Percentiles rank a stretch among this genome's conserved stretches.
These are phyloP conservation scores for Marasmarcha lunaedactyla DNA, from an alignment of 2,888 invertebrate genomes.

Conservation along the genomic window DNA sequence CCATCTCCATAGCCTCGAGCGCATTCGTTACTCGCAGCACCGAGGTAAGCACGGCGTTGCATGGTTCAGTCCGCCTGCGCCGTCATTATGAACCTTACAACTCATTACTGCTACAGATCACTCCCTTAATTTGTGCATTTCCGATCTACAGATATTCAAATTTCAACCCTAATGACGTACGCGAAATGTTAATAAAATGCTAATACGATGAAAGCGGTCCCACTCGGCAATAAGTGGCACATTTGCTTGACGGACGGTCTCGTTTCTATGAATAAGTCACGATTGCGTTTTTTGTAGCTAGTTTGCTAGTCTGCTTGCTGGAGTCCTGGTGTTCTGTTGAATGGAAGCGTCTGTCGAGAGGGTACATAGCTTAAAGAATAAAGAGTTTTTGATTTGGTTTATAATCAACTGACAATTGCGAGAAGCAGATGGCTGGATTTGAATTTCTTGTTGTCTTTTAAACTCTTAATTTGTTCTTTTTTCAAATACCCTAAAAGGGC, in stretches of 20 bases:
- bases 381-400: too few species aligned
- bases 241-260: conserved; percentile 65
- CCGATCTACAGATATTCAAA: conserved; percentile 69
- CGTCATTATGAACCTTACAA: conserved; percentile 62
- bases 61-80: conserved; percentile 39
- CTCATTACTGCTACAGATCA: conserved; percentile 66
- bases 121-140: conserved; percentile 70
- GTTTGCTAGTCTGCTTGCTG: conserved; percentile 9
- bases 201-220: conserved; percentile 60
- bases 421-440: too few species aligned
- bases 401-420: too few species aligned
- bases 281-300: conserved; percentile 51
- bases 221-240: conserved; percentile 61
- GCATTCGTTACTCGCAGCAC: conserved; percentile 38
- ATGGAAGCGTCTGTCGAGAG: too few species aligned
- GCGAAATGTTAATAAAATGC: conserved; percentile 69
- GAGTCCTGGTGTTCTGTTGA: too few species aligned
- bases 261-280: conserved; percentile 66
- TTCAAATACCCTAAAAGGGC: too few species aligned
- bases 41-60: conserved; percentile 60
- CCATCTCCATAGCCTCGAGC: conserved; percentile 25
- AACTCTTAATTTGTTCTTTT: too few species aligned
- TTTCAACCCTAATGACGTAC: conserved; percentile 64
- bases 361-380: too few species aligned
- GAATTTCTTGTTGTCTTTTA: too few species aligned